A percentile compares a stretch with the other conserved stretches of the same genome.
Conservation (phyloP, 1,140 invertebrate species). For the Zophobas atratus region DNA sequence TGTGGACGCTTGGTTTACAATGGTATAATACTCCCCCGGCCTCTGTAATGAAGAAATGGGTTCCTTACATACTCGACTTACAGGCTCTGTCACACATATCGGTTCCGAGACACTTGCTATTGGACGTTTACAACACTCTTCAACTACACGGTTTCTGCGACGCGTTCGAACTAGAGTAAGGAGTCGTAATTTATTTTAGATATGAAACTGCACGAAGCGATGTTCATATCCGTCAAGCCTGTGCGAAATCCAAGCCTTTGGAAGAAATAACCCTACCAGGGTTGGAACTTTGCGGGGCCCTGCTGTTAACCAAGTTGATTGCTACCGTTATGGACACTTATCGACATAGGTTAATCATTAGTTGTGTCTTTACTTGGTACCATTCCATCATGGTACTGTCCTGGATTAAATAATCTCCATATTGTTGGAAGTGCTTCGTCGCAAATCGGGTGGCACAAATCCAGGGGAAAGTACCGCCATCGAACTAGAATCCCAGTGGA, state of each 20-base stretch:
- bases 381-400: conserved; percentile 67
- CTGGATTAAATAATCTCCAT: conserved; percentile 65
- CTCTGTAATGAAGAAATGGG: conserved; percentile 53
- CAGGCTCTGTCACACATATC: background rate
- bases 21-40: conserved; percentile 57
- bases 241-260: conserved; percentile 63
- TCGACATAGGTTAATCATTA: conserved; percentile 54
- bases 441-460: conserved; percentile 66
- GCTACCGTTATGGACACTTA: conserved; percentile 49
- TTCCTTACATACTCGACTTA: conserved; percentile 41
- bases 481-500: conserved; percentile 62
- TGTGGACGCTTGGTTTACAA: background rate
- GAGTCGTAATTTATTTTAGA: conserved; percentile 58
- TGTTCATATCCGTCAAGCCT: conserved; percentile 38
- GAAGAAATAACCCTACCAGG: conserved; percentile 55
- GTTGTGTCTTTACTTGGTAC: conserved; percentile 58
- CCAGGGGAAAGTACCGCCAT: conserved; percentile 50
- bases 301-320: conserved; percentile 59
- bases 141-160: conserved; percentile 61
- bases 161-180: conserved; percentile 52
- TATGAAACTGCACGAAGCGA: background rate
- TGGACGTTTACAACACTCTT: conserved; percentile 22
- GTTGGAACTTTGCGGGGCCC: conserved; percentile 61
- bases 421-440: conserved; percentile 38
- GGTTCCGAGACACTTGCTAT: conserved; percentile 49